Evolutionary conservation across 1,140 invertebrate genomes (phyloP), one percentile per base, ranked within the genome.

Genomic region (Lucilia cuprina): DNA sequence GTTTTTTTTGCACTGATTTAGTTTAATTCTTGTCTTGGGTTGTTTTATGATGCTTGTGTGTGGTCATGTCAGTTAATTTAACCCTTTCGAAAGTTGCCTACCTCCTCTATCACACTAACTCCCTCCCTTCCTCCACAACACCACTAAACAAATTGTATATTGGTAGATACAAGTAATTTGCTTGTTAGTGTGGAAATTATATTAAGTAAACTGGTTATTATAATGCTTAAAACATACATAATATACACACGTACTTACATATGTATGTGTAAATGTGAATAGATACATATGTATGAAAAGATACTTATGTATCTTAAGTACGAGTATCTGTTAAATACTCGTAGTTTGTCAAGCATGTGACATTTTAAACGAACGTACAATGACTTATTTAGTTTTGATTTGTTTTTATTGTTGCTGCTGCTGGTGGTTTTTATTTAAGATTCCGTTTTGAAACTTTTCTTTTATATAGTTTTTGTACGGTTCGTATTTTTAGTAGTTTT

Each of bases 301-400:
- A 41, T 41, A 41, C 41, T 41, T 41, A 41, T 41, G 41, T 41
- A 41, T 41, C 41, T 7, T 41, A 41, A 8, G 41, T 41, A 41
- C 25, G 41, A 8, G 41, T 41, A 41, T 41, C 41, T 41, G 41
- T 41, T 41, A 55, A 55, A 55, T 14, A 80, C 77, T 17, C 34
- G 35, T 78, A 78, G 35, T 78, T 80, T 80, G 77, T 80, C 77
- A 49, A 80, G 77, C 77, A 80, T 80, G 77, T 80, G 77, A 80
- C 77, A 80, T 80, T 80, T 80, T 80, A 49, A 80, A 80, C 41
- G 77, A 80, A 80, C 41, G 77, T 80, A 80, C 77, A 80, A 80
- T 80, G 77, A 80, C 77, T 80, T 80, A 80, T 80, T 41, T 41
- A 10, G 41, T 41, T 41, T 41, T 41, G 41, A 41, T 41, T 41